Conservation (phyloP, 2,888 invertebrate genomes). For the Thereva unica region DNA sequence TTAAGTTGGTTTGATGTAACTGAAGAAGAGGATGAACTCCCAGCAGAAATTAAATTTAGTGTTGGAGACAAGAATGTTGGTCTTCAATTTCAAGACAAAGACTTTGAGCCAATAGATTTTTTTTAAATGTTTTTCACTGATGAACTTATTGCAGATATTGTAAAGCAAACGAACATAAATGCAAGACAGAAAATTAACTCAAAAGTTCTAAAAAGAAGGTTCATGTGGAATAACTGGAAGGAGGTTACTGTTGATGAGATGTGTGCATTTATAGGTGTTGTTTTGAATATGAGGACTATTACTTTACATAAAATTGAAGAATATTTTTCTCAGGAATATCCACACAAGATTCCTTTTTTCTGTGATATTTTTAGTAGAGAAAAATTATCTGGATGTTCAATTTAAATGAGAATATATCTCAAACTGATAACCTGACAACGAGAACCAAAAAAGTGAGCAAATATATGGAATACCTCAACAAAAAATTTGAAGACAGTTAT, state of each 20-base stretch:
- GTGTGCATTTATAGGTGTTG: constrained; percentile 7
- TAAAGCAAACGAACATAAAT: not conserved
- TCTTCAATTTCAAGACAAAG: constrained; percentile 13
- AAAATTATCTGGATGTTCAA: too few relatives aligned
- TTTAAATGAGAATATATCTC: too few relatives aligned
- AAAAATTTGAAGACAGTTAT: constrained; percentile 6
- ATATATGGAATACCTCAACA: constrained; percentile 3
- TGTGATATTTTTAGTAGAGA: too few relatives aligned
- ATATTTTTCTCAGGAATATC: constrained; percentile 19
- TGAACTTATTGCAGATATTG: constrained; percentile 8
- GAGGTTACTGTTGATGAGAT: not conserved
- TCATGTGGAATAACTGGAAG: constrained; percentile 17
- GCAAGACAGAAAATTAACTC: not conserved
- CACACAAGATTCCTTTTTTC: too few relatives aligned
- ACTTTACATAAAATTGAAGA: constrained; percentile 4
- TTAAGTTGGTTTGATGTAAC: constrained; percentile 21
- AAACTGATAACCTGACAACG: too few relatives aligned
- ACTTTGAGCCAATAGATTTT: constrained; percentile 10
- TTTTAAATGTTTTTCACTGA: constrained; percentile 11
- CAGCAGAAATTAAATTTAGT: constrained; percentile 18
- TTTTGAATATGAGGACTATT: constrained; percentile 14
- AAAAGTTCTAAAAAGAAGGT: constrained; percentile 11
- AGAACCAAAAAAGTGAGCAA: too few relatives aligned
- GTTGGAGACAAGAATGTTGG: constrained; percentile 15
- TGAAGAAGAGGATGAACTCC: constrained; percentile 22